Evolutionary conservation across 2,113 vertebrate species (phyloP).

Genomic region (Vidua chalybeata): DNA sequence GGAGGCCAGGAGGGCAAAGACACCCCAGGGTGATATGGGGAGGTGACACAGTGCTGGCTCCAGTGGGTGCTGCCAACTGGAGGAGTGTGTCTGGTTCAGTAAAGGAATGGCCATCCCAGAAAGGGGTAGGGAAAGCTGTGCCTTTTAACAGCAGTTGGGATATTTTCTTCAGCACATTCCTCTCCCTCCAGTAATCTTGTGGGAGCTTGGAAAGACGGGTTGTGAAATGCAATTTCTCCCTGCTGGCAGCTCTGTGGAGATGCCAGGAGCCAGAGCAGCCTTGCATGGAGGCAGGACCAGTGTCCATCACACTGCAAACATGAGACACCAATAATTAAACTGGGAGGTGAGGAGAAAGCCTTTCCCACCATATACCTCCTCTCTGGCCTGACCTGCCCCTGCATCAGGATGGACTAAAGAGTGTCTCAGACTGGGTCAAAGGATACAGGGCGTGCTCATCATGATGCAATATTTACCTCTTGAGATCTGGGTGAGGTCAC

Average conservation of each 20-base stretch:
- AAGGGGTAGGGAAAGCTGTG: background rate
- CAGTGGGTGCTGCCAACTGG: background rate
- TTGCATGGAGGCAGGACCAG: background rate
- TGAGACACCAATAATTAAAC: background rate
- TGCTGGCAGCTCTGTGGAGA: background rate
- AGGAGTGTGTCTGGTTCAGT: background rate
- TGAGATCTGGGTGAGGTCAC: background rate
- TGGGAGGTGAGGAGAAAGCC: background rate
- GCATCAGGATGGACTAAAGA: background rate
- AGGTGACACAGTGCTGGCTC: background rate
- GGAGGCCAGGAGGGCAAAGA: background rate
- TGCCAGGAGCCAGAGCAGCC: background rate
- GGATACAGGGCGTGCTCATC: rapidly evolving
- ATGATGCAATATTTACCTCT: background rate
- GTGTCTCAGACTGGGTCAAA: background rate
- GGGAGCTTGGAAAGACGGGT: background rate
- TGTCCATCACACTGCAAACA: rapidly evolving
- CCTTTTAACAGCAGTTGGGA: conserved; percentile 47
- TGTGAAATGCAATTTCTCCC: conserved; percentile 31
- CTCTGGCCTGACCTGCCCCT: background rate
- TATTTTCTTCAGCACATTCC: conserved; percentile 31
- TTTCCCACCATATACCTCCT: background rate
- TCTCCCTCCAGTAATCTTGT: conserved; percentile 21
- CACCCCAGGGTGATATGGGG: background rate
- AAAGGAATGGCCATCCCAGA: background rate